A percentile compares a stretch with the other conserved stretches of the same genome.
These are phyloP conservation scores for Pachycephala philippinensis DNA, from an alignment of 2,113 vertebrate genomes.

Conservation along the genomic window DNA sequence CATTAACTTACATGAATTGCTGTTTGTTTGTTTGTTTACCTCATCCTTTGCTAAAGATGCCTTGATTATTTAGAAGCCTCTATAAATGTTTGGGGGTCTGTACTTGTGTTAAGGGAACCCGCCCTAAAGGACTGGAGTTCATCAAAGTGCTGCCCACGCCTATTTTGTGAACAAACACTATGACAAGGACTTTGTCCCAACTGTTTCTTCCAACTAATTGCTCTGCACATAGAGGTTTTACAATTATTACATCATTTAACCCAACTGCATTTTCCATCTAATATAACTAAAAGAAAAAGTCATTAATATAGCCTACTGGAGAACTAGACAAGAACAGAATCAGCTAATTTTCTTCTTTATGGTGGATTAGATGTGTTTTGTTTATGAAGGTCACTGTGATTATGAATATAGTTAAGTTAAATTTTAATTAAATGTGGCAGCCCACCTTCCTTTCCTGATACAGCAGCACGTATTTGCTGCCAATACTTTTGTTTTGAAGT, in stretches of 20 bases:
- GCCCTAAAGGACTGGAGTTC: background rate
- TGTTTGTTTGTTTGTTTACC: background rate
- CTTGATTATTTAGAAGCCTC: background rate
- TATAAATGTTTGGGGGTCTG: background rate
- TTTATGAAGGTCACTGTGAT: background rate
- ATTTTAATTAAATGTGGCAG: background rate
- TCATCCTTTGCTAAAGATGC: background rate
- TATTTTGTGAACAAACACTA: background rate
- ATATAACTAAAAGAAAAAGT: background rate
- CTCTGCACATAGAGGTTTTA: background rate
- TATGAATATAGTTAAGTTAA: background rate
- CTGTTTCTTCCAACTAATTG: background rate
- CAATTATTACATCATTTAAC: background rate
- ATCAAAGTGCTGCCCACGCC: background rate
- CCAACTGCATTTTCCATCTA: background rate
- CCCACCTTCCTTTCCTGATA: background rate
- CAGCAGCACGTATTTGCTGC: background rate
- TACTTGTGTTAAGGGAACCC: background rate
- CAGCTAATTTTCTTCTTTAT: background rate
- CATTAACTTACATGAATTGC: background rate
- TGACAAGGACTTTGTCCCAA: background rate
- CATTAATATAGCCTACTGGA: background rate
- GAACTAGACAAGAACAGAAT: background rate
- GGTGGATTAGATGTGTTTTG: background rate
- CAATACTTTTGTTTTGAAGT: background rate